Conservation (phyloP, 2,888 invertebrate genomes). For the Catocala nupta region DNA sequence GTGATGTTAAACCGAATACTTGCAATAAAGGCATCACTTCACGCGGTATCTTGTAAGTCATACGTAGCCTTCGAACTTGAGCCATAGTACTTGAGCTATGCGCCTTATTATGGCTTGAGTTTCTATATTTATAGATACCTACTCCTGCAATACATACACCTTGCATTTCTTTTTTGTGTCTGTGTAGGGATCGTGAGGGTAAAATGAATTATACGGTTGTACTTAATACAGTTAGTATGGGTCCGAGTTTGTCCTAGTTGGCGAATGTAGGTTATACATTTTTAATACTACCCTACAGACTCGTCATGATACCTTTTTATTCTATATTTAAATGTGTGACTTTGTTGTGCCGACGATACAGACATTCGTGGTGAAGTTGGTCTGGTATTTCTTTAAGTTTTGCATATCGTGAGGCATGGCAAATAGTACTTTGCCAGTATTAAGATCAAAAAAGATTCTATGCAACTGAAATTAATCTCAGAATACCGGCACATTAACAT, state of each 20-base stretch:
- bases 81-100: too few relatives aligned
- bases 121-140: not conserved
- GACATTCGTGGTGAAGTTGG: too few relatives aligned
- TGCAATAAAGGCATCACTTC: not conserved
- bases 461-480: too few relatives aligned
- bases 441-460: too few relatives aligned
- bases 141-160: not conserved
- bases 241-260: conserved; percentile 2
- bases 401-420: too few relatives aligned
- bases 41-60: not conserved
- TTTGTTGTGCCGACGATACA: not conserved
- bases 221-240: conserved; percentile 8
- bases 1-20: not conserved
- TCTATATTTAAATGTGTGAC: conserved; percentile 3
- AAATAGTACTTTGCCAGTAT: too few relatives aligned
- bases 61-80: too few relatives aligned
- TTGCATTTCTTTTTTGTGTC: not conserved
- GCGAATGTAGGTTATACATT: conserved; percentile 8
- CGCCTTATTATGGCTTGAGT: not conserved
- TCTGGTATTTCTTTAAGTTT: too few relatives aligned
- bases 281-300: conserved; percentile 12
- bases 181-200: not conserved
- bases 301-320: conserved; percentile 4
- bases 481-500: too few relatives aligned
- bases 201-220: conserved; percentile 12